Percentiles rank a stretch among this genome's conserved stretches.
These are phyloP conservation scores for Zelostemma sp. DNA, from an alignment of 1,140 invertebrate species.

Conservation along the genomic window DNA sequence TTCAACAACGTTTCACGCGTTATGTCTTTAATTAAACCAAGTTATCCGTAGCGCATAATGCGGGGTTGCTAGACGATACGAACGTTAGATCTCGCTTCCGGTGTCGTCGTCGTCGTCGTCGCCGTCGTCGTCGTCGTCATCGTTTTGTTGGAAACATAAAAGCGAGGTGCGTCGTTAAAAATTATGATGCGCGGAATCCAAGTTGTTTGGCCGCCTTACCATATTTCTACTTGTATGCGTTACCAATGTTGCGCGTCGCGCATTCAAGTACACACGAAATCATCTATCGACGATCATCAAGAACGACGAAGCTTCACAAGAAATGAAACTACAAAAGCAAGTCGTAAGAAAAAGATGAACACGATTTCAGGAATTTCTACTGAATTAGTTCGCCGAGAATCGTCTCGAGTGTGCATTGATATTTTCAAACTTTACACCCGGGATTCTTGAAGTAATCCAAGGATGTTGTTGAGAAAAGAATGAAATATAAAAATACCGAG, in stretches of 20 bases:
- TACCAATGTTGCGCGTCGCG: conserved; percentile 11
- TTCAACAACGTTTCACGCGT: conserved; percentile 59
- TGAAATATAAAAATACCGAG: too few species aligned
- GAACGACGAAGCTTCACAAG: conserved; percentile 13
- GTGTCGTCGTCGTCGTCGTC: conserved; percentile 18
- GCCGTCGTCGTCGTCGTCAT: conserved; percentile 19
- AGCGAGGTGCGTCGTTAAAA: conserved; percentile 50
- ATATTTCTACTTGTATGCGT: conserved; percentile 1
- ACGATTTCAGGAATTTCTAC: too few species aligned
- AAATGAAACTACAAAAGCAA: conserved; percentile 24
- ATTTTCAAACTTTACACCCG: too few species aligned
- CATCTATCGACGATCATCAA: conserved; percentile 31
- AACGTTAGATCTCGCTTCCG: conserved; percentile 32
- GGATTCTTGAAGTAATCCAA: too few species aligned
- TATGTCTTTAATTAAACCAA: conserved; percentile 64
- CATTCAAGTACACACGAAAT: conserved; percentile 23
- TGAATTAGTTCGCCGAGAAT: too few species aligned
- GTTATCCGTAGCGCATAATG: conserved; percentile 57
- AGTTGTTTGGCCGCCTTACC: conserved; percentile 9
- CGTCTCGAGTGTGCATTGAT: too few species aligned
- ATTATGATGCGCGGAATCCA: conserved; percentile 41
- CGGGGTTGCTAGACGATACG: conserved; percentile 54
- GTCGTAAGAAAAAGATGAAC: conserved; percentile 6
- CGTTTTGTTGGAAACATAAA: conserved; percentile 41
- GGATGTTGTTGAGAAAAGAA: too few species aligned